Evolutionary conservation across 37 sponge, comb jelly and placozoan species (phyloP), one percentile per base, ranked within the genome.

Genomic region (Spongilla lacustris): DNA sequence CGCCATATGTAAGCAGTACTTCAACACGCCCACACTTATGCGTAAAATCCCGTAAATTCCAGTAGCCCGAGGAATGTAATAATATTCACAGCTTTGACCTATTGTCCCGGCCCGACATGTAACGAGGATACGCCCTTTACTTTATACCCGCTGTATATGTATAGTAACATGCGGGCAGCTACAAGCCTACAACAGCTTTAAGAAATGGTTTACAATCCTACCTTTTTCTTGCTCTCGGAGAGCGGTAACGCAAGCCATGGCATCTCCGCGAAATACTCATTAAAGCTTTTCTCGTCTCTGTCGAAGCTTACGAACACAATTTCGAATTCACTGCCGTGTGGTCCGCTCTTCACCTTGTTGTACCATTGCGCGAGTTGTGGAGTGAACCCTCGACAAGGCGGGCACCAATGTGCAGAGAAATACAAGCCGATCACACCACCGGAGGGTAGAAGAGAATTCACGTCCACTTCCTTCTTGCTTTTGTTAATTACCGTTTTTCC

Each of bases 351-450:
- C 25, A 96, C 73, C 0, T 89, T 82, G 11, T 84, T 87, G 91
- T 98, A 98, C 89, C 90, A 91, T 41, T 77, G 38, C 0, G 92
- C 89, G 0, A 96, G 89, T 33, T 84, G 41, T 2, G 97, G 97
- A 31, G 97, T 96, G 87, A 96, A 96, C 6, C 85, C 76, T 24
- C 92, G 74, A 80, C 94, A 96, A 0, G 97, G 97, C 0, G 94
- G 92, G 73, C 97, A 96, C 97, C 97, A 96, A 69, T 93, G 97
- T 23, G 94, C 97, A 3, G 89, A 88, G 88, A 96, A 96, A 82
- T 96, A 96, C 11, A 96, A 74, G 0, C 90, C 94, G 21, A 96
- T 28, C 80, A 90, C 90, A 21, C 83, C 83, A 35, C 89, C 95
- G 9, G 74, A 83, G 0, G 85, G 84, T 6, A 19, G 69, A 34